phyloP scores from a whole-genome alignment of 2,113 vertebrate genomes.

The Ctenomys sociabilis region DNA sequence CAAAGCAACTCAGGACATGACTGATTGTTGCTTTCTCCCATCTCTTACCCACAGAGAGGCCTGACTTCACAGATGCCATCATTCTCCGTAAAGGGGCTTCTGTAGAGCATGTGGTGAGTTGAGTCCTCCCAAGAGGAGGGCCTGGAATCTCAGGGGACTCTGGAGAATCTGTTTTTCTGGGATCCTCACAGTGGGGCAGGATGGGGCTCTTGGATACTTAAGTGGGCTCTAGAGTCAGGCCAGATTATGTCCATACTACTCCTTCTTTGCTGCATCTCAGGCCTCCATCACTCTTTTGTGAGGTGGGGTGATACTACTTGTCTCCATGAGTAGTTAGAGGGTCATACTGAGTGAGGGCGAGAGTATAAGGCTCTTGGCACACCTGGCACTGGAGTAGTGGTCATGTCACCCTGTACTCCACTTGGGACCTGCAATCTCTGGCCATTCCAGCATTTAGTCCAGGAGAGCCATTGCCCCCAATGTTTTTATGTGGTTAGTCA shows the following conservation, averaged over 20 bases:
- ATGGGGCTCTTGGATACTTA: background rate
- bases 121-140: background rate
- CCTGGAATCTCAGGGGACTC: background rate
- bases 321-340: background rate
- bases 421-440: background rate
- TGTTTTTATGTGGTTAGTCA: background rate
- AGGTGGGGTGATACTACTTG: no score
- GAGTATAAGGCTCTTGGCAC: fast-evolving
- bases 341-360: no score
- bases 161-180: background rate
- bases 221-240: background rate
- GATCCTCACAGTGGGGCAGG: background rate
- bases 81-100: constrained; percentile 96
- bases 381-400: background rate
- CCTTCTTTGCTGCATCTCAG: background rate
- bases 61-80: constrained; percentile 96
- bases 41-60: constrained; percentile 89
- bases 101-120: constrained; percentile 97
- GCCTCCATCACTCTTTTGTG: background rate
- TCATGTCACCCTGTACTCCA: background rate
- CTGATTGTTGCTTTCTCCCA: background rate
- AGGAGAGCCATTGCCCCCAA: background rate
- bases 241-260: fast-evolving
- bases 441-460: background rate
- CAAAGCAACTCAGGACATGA: background rate